Conservation (phyloP, 2,113 vertebrate species). For the Tragelaphus imberbis region DNA sequence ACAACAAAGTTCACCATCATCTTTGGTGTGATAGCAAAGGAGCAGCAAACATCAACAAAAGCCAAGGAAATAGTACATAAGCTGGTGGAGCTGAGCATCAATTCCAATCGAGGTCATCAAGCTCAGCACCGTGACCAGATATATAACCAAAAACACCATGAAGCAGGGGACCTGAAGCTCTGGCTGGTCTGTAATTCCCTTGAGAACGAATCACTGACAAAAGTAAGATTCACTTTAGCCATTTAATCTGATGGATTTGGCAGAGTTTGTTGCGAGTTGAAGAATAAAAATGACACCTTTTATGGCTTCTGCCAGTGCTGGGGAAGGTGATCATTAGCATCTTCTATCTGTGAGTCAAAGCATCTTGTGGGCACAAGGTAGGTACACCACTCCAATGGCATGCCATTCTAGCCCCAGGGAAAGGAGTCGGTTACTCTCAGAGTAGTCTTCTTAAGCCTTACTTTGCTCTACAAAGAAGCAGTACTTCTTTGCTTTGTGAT, state of each 20-base stretch:
- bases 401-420: neutral
- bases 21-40: slow-evolving; percentile 56
- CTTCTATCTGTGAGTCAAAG: neutral
- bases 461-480: too few relatives aligned
- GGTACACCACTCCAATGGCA: neutral
- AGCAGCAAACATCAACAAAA: slow-evolving; percentile 66
- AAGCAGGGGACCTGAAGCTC: slow-evolving; percentile 59
- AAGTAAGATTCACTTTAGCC: slow-evolving; percentile 42
- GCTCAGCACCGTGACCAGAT: slow-evolving; percentile 23
- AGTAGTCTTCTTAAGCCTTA: neutral
- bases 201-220: slow-evolving; percentile 63
- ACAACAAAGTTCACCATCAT: slow-evolving; percentile 61
- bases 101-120: slow-evolving; percentile 40
- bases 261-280: neutral
- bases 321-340: fast-evolving
- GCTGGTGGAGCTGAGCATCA: slow-evolving; percentile 50
- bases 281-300: neutral
- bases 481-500: neutral
- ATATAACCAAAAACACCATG: slow-evolving; percentile 30
- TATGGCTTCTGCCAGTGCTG: neutral
- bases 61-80: slow-evolving; percentile 70
- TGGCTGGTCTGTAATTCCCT: slow-evolving; percentile 53
- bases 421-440: neutral
- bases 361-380: neutral
- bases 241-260: neutral